Conservation (phyloP, 2,888 invertebrate genomes). For the Polydrusus cervinus region DNA sequence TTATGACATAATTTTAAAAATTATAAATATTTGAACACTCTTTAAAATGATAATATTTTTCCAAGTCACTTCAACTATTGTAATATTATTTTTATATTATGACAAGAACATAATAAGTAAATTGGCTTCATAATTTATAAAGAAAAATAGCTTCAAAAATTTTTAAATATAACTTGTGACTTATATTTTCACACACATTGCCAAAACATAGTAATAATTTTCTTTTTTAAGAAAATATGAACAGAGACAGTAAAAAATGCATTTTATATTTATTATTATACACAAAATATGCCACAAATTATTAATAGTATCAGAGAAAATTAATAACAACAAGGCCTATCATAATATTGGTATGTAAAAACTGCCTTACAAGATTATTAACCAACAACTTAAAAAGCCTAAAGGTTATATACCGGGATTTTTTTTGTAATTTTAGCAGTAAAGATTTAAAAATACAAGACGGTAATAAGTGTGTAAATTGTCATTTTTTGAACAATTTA, state of each 20-base stretch:
- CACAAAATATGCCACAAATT: not conserved
- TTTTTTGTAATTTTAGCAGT: too few species aligned
- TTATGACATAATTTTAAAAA: too few species aligned
- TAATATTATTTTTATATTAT: not conserved
- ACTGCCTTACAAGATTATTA: too few species aligned
- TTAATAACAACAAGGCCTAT: too few species aligned
- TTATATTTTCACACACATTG: conserved; percentile 16
- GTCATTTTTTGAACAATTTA: too few species aligned
- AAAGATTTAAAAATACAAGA: too few species aligned
- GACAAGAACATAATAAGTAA: not conserved
- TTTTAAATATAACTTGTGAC: conserved; percentile 18
- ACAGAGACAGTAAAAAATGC: not conserved
- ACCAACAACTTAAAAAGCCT: too few species aligned
- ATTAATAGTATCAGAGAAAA: too few species aligned
- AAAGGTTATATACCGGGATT: too few species aligned
- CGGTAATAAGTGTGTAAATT: too few species aligned
- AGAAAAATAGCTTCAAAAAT: conserved; percentile 4
- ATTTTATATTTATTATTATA: conserved; percentile 3
- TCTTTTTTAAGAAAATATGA: conserved; percentile 1
- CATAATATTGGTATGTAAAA: too few species aligned
- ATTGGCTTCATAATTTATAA: not conserved
- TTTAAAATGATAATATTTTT: not conserved
- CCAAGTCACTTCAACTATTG: not conserved
- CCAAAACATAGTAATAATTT: conserved; percentile 14
- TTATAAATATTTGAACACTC: too few species aligned